These are phyloP conservation scores for Tridacna gigas DNA, from an alignment of 2,888 invertebrate genomes.

Conservation along the genomic window DNA sequence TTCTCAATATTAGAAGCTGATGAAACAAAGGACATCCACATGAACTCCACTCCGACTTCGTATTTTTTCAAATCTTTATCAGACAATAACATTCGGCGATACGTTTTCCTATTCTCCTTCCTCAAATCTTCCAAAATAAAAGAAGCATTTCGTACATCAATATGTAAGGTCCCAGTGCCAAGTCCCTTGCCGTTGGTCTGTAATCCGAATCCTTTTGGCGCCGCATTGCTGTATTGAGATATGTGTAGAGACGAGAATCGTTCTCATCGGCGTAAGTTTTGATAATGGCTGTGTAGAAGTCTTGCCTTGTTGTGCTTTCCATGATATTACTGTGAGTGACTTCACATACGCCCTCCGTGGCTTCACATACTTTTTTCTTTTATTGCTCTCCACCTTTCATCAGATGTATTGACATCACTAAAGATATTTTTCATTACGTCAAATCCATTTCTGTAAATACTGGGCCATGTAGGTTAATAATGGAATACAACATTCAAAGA, in stretches of 20 bases:
- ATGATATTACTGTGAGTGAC: slow-evolving; percentile 8
- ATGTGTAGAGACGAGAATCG: slow-evolving; percentile 52
- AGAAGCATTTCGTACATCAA: slow-evolving; percentile 62
- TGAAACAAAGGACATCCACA: slow-evolving; percentile 64
- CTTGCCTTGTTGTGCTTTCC: slow-evolving; percentile 13
- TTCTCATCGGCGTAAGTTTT: slow-evolving; percentile 58
- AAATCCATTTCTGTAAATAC: too few relatives aligned
- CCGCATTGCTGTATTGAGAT: slow-evolving; percentile 60
- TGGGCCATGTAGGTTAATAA: too few relatives aligned
- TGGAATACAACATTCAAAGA: too few relatives aligned
- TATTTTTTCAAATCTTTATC: slow-evolving; percentile 48
- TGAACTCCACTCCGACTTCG: slow-evolving; percentile 48
- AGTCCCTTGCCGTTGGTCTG: slow-evolving; percentile 59
- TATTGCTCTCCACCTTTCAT: slow-evolving; percentile 48
- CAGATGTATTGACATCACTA: slow-evolving; percentile 38
- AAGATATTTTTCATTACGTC: background rate
- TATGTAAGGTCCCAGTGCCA: slow-evolving; percentile 65
- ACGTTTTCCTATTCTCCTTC: slow-evolving; percentile 47
- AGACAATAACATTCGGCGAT: slow-evolving; percentile 53
- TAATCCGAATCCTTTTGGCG: slow-evolving; percentile 52
- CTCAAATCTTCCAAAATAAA: slow-evolving; percentile 53
- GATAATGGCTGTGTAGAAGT: slow-evolving; percentile 52
- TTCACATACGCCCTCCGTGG: slow-evolving; percentile 33
- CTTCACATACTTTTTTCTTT: slow-evolving; percentile 55
- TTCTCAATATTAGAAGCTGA: slow-evolving; percentile 43